Conservation (phyloP, 2,797 vertebrate species). For the Pseudochirops cupreus region DNA sequence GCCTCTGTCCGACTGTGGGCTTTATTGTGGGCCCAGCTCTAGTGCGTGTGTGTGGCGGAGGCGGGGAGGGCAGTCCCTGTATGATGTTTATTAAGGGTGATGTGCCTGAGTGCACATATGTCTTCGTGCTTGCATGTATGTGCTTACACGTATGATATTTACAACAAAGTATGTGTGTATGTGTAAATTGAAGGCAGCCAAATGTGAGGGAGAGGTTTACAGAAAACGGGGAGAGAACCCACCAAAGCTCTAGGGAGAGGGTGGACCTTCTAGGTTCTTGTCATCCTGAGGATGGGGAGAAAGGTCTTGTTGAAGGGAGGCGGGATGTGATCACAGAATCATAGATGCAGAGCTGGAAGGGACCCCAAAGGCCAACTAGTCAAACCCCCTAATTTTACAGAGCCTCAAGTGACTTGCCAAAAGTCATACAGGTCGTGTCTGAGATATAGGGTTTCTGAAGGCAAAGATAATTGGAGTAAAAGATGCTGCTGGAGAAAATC, state of each 20-base stretch:
- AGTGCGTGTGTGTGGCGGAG: slow-evolving; percentile 1
- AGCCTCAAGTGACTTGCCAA: background rate
- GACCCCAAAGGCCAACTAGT: background rate
- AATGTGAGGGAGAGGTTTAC: background rate
- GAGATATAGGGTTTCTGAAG: background rate
- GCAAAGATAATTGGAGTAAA: background rate
- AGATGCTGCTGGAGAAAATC: background rate
- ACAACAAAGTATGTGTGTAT: background rate
- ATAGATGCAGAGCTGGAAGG: background rate
- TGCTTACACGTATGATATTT: background rate
- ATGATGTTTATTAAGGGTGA: slow-evolving; percentile 47
- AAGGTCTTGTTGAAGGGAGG: slow-evolving; percentile 32
- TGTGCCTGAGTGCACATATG: slow-evolving; percentile 33
- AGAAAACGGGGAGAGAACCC: too few relatives aligned
- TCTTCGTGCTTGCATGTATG: background rate
- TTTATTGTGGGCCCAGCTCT: slow-evolving; percentile 43
- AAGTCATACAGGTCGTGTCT: background rate
- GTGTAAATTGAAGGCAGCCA: slow-evolving; percentile 33
- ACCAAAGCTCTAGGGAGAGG: background rate
- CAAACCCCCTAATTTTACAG: background rate
- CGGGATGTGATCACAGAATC: background rate
- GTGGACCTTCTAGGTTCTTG: slow-evolving; percentile 21
- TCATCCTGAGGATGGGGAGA: slow-evolving; percentile 32
- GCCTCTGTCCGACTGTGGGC: slow-evolving; percentile 18
- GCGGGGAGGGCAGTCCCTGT: slow-evolving; percentile 35